These are phyloP conservation scores for Cyclophora albipunctata DNA, from an alignment of 2,888 invertebrate genomes.

Conservation along the genomic window DNA sequence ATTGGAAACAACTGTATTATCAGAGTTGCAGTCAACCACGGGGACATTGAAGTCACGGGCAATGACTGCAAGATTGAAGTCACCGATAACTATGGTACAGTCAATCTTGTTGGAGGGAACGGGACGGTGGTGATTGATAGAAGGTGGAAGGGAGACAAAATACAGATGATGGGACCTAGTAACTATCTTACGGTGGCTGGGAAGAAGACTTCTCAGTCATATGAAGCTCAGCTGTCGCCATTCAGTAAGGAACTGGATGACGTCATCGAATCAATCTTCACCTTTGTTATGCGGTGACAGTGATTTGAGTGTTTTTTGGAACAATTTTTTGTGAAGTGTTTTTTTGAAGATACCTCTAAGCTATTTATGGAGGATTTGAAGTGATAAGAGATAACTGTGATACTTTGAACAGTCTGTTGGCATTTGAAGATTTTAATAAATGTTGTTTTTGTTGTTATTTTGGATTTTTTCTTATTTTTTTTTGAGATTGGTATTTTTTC, in stretches of 20 bases:
- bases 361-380: too few species aligned
- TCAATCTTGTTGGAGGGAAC: slow-evolving; percentile 59
- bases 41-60: slow-evolving; percentile 66
- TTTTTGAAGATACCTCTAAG: too few species aligned
- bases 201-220: slow-evolving; percentile 43
- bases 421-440: too few species aligned
- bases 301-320: not conserved
- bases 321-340: too few species aligned
- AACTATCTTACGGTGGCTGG: slow-evolving; percentile 57
- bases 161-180: slow-evolving; percentile 49
- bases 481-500: too few species aligned
- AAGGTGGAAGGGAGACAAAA: slow-evolving; percentile 52
- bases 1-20: slow-evolving; percentile 63
- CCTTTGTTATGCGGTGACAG: slow-evolving; percentile 65
- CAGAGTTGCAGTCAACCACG: slow-evolving; percentile 49
- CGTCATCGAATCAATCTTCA: slow-evolving; percentile 65
- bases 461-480: too few species aligned
- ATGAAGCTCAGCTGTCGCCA: slow-evolving; percentile 61
- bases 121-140: slow-evolving; percentile 49
- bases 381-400: too few species aligned
- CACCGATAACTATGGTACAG: slow-evolving; percentile 48
- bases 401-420: too few species aligned
- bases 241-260: slow-evolving; percentile 68
- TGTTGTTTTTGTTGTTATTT: too few species aligned
- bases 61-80: slow-evolving; percentile 62